phyloP scores from a whole-genome alignment of 2,113 vertebrate genomes.

The Semnopithecus entellus region DNA sequence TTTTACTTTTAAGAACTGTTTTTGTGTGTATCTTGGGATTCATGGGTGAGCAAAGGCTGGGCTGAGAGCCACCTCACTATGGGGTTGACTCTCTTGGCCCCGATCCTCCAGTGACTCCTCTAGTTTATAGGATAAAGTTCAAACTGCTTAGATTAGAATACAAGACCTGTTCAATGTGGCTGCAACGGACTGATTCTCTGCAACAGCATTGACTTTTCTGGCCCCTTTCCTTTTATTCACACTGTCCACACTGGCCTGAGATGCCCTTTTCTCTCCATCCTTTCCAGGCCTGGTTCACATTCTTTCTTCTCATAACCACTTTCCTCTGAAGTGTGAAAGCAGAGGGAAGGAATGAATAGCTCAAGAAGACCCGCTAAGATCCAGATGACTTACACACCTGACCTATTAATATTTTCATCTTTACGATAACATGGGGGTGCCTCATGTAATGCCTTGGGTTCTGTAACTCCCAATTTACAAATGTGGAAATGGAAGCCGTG shows the following conservation, averaged over 20 bases:
- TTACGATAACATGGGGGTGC: neutral
- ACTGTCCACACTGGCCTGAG: neutral
- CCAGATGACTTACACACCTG: neutral
- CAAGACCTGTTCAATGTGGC: slow-evolving; percentile 15
- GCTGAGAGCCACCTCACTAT: neutral
- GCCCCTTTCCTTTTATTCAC: neutral
- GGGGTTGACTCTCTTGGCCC: neutral
- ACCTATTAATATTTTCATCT: neutral
- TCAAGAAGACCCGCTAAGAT: neutral
- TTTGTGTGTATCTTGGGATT: slow-evolving; percentile 8
- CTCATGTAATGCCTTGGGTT: neutral
- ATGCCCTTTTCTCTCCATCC: neutral
- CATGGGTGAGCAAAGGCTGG: neutral
- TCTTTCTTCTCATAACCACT: neutral
- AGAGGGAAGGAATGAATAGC: neutral
- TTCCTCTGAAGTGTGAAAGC: neutral
- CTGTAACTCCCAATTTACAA: neutral
- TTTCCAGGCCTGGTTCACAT: neutral
- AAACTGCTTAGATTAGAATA: slow-evolving; percentile 41
- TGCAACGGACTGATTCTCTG: neutral
- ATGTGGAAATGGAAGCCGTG: neutral
- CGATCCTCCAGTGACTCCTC: neutral
- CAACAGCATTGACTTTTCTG: neutral
- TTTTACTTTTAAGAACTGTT: slow-evolving; percentile 59
- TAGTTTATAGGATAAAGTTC: slow-evolving; percentile 61